These are phyloP conservation scores for Alcis repandata DNA, from an alignment of 2,888 invertebrate species.

Conservation along the genomic window DNA sequence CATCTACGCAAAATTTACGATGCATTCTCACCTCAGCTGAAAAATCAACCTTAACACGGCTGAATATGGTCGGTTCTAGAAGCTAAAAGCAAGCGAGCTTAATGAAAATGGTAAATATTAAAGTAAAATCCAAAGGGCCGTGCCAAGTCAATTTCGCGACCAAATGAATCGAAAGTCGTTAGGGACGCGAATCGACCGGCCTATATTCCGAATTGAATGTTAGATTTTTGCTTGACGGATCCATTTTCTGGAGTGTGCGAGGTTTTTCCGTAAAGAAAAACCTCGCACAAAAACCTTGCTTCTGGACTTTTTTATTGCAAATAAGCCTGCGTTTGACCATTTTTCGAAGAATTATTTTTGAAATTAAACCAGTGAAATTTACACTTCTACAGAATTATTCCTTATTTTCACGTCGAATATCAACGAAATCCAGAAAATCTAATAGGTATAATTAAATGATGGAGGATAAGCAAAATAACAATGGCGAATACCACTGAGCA, in stretches of 20 bases:
- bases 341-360: no score
- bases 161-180: constrained; percentile 65
- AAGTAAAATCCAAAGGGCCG: constrained; percentile 55
- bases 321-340: no score
- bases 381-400: no score
- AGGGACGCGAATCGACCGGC: constrained; percentile 44
- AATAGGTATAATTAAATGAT: no score
- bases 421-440: no score
- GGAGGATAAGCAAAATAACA: neutral
- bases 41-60: constrained; percentile 11
- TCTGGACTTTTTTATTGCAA: no score
- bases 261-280: neutral
- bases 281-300: neutral
- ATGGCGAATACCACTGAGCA: neutral
- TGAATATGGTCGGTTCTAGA: neutral
- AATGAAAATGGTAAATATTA: constrained; percentile 67
- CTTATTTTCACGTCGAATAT: no score
- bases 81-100: neutral
- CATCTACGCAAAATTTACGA: constrained; percentile 41
- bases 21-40: constrained; percentile 2
- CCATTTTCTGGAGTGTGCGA: constrained; percentile 10
- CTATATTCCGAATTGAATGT: constrained; percentile 25
- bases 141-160: constrained; percentile 62
- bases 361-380: no score
- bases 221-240: constrained; percentile 25